Evolutionary conservation across 2,888 invertebrate species (phyloP).

Genomic region (Fragum sueziense): DNA sequence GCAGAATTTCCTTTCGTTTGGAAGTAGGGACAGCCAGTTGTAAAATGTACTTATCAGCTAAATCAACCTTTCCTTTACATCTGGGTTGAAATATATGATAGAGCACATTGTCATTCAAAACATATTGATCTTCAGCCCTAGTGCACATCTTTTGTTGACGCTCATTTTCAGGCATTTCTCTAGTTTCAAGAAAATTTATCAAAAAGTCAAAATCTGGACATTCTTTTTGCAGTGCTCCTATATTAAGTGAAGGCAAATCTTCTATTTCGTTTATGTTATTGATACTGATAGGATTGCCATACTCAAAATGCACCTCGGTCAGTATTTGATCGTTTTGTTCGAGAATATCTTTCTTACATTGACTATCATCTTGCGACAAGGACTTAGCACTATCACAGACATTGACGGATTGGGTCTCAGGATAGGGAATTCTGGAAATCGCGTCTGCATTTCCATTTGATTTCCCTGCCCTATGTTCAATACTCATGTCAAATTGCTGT

Average conservation of each 20-base stretch:
- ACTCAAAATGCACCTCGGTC: background rate
- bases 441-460: slow-evolving; percentile 48
- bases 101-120: slow-evolving; percentile 6
- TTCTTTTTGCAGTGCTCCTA: slow-evolving; percentile 1
- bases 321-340: background rate
- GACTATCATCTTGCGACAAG: no score
- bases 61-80: slow-evolving; percentile 21
- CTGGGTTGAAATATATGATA: slow-evolving; percentile 23
- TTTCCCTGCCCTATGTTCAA: slow-evolving; percentile 38
- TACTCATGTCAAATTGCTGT: slow-evolving; percentile 36
- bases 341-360: background rate
- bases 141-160: slow-evolving; percentile 8
- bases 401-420: background rate
- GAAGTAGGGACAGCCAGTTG: slow-evolving; percentile 31
- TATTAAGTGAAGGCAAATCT: background rate
- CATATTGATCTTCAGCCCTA: slow-evolving; percentile 21
- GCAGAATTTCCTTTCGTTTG: slow-evolving; percentile 16
- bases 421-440: slow-evolving; percentile 44
- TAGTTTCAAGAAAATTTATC: slow-evolving; percentile 3
- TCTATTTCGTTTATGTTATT: background rate
- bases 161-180: slow-evolving; percentile 13
- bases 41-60: slow-evolving; percentile 11
- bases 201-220: slow-evolving; percentile 19
- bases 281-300: background rate
- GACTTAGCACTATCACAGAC: background rate